phyloP scores from a whole-genome alignment of 1,140 invertebrate genomes.

The Acromyrmex echinatior region DNA sequence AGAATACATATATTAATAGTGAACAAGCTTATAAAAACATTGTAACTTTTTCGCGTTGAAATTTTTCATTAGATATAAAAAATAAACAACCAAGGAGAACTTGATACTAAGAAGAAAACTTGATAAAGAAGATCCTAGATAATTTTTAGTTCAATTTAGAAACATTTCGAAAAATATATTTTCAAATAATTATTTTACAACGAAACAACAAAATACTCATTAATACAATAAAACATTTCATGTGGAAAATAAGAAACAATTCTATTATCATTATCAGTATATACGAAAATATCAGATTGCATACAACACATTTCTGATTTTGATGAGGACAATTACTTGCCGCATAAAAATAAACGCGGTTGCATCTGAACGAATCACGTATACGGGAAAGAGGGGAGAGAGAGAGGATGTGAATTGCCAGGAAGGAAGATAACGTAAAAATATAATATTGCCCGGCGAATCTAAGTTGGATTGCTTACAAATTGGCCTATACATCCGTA shows the following conservation, averaged over 20 bases:
- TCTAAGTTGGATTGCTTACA: constrained; percentile 87
- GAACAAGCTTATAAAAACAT: background rate
- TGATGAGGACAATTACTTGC: constrained; percentile 4
- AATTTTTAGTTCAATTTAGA: constrained; percentile 22
- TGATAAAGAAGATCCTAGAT: background rate
- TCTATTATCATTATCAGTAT: background rate
- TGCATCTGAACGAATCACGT: background rate
- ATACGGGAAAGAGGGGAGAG: background rate
- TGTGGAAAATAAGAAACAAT: background rate
- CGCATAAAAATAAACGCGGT: constrained; percentile 27
- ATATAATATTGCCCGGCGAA: constrained; percentile 85
- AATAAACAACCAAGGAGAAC: background rate
- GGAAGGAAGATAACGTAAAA: constrained; percentile 81
- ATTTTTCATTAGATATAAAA: background rate
- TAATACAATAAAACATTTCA: background rate
- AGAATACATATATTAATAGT: no score
- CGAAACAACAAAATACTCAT: background rate
- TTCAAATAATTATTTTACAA: background rate
- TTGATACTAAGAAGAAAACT: background rate
- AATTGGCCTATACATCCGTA: constrained; percentile 87
- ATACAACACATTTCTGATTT: constrained; percentile 29
- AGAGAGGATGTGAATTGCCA: constrained; percentile 62
- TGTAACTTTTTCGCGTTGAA: background rate
- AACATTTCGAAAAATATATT: background rate
- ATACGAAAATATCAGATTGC: background rate